These are phyloP conservation scores for Bhutanitis thaidina DNA, from an alignment of 2,888 invertebrate genomes.

Conservation along the genomic window DNA sequence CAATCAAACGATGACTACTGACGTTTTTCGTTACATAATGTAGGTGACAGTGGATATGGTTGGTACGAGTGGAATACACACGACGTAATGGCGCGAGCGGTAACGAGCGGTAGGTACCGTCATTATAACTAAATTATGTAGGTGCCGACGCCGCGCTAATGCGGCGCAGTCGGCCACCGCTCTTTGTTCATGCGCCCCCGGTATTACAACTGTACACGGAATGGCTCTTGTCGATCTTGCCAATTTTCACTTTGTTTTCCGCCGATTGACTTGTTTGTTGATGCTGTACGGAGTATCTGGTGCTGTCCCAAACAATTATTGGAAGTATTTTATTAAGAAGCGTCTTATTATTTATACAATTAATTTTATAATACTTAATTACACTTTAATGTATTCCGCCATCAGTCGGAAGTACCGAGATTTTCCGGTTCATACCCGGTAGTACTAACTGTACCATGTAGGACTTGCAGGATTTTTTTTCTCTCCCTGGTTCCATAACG, in stretches of 20 bases:
- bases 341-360: neutral
- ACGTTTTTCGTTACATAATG: constrained; percentile 2
- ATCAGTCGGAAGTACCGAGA: too few relatives aligned
- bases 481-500: too few relatives aligned
- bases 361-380: too few relatives aligned
- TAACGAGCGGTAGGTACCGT: constrained; percentile 43
- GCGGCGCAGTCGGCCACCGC: constrained; percentile 35
- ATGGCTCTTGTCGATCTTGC: constrained; percentile 40
- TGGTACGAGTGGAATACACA: constrained; percentile 14
- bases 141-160: constrained; percentile 47
- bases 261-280: constrained; percentile 1
- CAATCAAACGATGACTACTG: constrained; percentile 1
- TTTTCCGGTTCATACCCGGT: too few relatives aligned
- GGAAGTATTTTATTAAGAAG: neutral
- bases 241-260: constrained; percentile 9
- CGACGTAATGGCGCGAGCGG: constrained; percentile 45
- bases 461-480: too few relatives aligned
- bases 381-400: too few relatives aligned
- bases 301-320: too few relatives aligned
- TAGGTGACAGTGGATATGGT: neutral
- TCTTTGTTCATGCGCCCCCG: constrained; percentile 33
- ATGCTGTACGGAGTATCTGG: too few relatives aligned
- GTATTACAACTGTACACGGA: constrained; percentile 41
- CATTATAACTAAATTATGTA: constrained; percentile 65
- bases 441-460: too few relatives aligned